Evolutionary conservation across 35 echinoderm and acorn worm species (phyloP).

Genomic region (Heliocidaris tuberculata): DNA sequence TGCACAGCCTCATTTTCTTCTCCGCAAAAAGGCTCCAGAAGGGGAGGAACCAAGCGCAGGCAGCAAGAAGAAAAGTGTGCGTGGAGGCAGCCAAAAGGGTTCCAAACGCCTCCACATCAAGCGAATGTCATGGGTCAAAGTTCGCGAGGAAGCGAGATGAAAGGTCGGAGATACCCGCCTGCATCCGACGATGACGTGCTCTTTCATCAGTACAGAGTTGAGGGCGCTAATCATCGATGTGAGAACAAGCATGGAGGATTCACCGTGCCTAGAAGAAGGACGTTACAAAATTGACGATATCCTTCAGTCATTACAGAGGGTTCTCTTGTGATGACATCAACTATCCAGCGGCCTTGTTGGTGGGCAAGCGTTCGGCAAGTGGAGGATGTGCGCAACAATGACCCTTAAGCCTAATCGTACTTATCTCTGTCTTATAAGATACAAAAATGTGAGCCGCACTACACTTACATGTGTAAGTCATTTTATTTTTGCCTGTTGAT

Average conservation of each 20-base stretch:
- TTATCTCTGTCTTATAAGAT: neutral
- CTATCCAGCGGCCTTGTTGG: too few species aligned
- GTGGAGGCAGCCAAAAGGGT: slow-evolving; percentile 15
- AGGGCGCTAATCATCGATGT: neutral
- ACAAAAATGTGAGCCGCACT: neutral
- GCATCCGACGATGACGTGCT: neutral
- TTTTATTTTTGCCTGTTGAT: too few species aligned
- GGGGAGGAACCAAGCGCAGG: neutral
- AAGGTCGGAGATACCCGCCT: neutral
- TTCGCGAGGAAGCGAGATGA: slow-evolving; percentile 36
- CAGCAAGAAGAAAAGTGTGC: slow-evolving; percentile 27
- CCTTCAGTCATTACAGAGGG: too few species aligned
- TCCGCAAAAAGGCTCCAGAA: neutral
- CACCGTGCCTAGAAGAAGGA: neutral
- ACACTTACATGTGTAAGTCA: too few species aligned
- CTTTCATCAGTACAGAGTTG: neutral
- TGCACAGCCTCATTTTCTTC: slow-evolving; percentile 66
- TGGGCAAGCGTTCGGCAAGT: too few species aligned
- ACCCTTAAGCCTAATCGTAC: too few species aligned
- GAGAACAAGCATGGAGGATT: neutral
- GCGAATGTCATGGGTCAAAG: slow-evolving; percentile 39
- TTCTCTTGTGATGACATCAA: too few species aligned
- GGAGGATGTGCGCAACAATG: too few species aligned
- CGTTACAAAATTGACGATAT: neutral
- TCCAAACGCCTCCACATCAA: slow-evolving; percentile 45